Evolutionary conservation across 1,140 invertebrate species (phyloP).

Genomic region (Capitella teleta): DNA sequence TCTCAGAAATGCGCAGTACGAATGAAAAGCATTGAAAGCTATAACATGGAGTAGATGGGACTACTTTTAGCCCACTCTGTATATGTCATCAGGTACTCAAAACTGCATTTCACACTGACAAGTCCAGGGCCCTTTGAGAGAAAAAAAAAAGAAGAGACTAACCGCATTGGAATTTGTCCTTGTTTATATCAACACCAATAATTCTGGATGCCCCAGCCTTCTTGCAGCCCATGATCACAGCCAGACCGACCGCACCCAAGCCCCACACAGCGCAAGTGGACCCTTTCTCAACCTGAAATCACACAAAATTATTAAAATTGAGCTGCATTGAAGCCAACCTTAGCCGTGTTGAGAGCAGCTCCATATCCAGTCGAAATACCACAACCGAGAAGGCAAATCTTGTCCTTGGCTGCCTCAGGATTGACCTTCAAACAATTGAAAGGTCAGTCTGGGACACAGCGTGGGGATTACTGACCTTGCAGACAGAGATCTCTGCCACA

Average conservation of each 20-base stretch:
- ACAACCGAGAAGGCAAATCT: constrained; percentile 90
- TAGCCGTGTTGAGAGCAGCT: constrained; percentile 40
- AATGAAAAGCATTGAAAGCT: no score
- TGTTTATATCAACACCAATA: constrained; percentile 88
- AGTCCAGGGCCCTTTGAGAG: no score
- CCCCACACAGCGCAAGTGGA: constrained; percentile 42
- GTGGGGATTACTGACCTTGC: constrained; percentile 23
- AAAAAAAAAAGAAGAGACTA: constrained; percentile 17
- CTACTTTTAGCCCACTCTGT: no score
- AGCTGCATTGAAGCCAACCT: constrained; percentile 16
- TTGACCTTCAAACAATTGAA: constrained; percentile 43
- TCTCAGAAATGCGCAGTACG: no score
- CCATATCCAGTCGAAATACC: constrained; percentile 63
- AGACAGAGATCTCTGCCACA: constrained; percentile 70
- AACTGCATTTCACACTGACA: no score
- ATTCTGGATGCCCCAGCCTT: constrained; percentile 79
- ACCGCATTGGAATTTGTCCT: constrained; percentile 74
- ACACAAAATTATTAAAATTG: neutral
- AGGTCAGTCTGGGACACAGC: neutral
- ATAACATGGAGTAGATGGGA: no score
- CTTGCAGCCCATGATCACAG: constrained; percentile 78
- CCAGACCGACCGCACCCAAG: constrained; percentile 85
- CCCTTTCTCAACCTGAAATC: constrained; percentile 30
- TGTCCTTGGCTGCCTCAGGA: constrained; percentile 67
- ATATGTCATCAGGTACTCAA: no score